Evolutionary conservation across 2,113 vertebrate species (phyloP).

Genomic region (Noturus placidus): DNA sequence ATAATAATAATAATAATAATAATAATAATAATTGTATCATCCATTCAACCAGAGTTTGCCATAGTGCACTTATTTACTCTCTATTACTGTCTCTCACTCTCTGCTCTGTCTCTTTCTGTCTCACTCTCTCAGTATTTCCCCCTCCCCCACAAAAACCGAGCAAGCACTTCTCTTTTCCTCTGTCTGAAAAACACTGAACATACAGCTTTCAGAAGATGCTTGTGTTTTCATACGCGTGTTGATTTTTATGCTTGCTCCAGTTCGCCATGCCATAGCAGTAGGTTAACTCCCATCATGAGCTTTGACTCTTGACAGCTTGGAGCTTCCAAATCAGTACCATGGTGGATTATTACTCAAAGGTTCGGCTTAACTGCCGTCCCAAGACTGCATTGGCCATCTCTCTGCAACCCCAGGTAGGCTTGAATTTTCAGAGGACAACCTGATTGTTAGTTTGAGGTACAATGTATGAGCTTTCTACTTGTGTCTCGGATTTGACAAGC

Average conservation of each 20-base stretch:
- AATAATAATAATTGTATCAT: not conserved
- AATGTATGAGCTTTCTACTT: too few species aligned
- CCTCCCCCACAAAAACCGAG: constrained; percentile 39
- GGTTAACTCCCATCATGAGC: constrained; percentile 9
- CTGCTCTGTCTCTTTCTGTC: not conserved
- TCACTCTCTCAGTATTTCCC: constrained; percentile 12
- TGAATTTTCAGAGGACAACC: not conserved
- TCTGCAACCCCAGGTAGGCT: constrained; percentile 46
- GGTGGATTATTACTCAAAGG: constrained; percentile 51
- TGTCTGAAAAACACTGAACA: constrained; percentile 53
- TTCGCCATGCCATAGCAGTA: not conserved
- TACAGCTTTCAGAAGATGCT: constrained; percentile 47
- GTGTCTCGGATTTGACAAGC: not conserved
- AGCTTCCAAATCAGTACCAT: constrained; percentile 32
- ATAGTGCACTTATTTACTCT: not conserved
- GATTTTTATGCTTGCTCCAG: not conserved
- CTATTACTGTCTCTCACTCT: not conserved
- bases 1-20: not conserved
- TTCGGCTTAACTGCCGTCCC: constrained; percentile 38
- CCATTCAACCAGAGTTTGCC: not conserved
- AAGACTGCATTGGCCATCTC: constrained; percentile 42
- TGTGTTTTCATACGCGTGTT: not conserved
- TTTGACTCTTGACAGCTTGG: constrained; percentile 16
- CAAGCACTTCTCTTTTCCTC: constrained; percentile 69
- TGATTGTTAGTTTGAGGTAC: not conserved